Conservation (phyloP, 1,140 invertebrate genomes). For the Archivesica marissinica region DNA sequence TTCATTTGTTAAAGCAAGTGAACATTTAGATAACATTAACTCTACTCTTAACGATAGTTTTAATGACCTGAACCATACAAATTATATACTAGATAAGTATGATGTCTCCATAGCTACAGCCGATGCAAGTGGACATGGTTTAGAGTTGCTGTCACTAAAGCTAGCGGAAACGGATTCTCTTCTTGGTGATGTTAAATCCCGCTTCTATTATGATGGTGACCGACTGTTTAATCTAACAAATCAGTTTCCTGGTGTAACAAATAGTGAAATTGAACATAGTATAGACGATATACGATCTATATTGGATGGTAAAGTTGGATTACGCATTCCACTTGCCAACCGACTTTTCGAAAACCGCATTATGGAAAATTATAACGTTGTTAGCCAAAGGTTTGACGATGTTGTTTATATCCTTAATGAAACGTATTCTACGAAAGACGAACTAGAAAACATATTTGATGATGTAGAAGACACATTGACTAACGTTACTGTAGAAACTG, state of each 20-base stretch:
- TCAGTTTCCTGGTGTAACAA: constrained; percentile 14
- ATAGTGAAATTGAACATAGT: neutral
- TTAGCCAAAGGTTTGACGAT: constrained; percentile 14
- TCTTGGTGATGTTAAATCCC: neutral
- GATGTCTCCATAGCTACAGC: neutral
- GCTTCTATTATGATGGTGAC: neutral
- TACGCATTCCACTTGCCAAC: constrained; percentile 32
- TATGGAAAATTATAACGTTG: constrained; percentile 44
- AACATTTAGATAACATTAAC: neutral
- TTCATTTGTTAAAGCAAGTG: neutral
- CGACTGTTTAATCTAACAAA: constrained; percentile 26
- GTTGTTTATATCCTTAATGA: constrained; percentile 19
- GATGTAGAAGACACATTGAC: constrained; percentile 10
- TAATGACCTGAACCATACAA: neutral
- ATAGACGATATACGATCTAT: neutral
- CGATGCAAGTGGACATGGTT: neutral
- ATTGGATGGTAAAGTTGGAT: neutral
- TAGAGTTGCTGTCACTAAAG: neutral
- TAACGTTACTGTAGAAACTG: constrained; percentile 50
- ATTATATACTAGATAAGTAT: constrained; percentile 2
- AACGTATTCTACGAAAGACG: neutral
- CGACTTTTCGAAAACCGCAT: neutral
- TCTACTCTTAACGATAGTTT: neutral
- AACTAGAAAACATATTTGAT: neutral
- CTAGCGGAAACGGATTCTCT: neutral